Base-by-base conservation (phyloP, 2,888 invertebrate species). In the Cerceris ruficornis region DNA sequence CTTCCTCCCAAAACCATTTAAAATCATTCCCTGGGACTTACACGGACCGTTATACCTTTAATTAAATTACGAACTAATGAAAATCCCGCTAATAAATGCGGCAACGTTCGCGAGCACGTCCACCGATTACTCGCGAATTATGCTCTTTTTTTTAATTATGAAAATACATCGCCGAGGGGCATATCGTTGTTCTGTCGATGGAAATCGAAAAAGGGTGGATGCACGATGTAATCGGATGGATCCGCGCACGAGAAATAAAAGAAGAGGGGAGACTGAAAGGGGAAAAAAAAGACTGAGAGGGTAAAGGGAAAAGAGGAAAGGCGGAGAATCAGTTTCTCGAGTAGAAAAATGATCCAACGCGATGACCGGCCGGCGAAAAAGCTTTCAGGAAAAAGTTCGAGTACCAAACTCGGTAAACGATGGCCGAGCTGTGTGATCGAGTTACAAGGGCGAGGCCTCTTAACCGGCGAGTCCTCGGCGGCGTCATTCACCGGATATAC, bases 361-460 rank as follows among this genome's bases (percentile, higher is more conserved):
- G 61, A 61, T 69, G 78, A 77, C 72, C 62, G 65, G 11, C 9
- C 46, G 59, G 49, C 72, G 72, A 15, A 5, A 69, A 58, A 66
- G 66, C 58, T 64, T 55, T 13, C 49, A 5, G 46, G 28, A 54
- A 46, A 49, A 78, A 69, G 66, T 62, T 77, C 71, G 13, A 52
- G 64, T 57, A 11, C 39, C 8, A 64, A 71, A 52, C 41, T 60
- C 9, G 42, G 69, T 69, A 42, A 67, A 75, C 65, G 75, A 70
- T 58, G 77, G 70, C 17, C 70, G 71, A 70, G 65, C 17, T 59
- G 68, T 42, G 46, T 77, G 81, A 82, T 82, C 82, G 79, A 81
- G 82, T 82, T 82, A 82, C 79, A 75, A 79, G 79, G 79, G 78
- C 64, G 70, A 79, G 77, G 69, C 75, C 82, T 83, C 82, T 82